These are phyloP conservation scores for Potamarius usumacintae DNA, from an alignment of 2,113 vertebrate genomes.

Conservation along the genomic window DNA sequence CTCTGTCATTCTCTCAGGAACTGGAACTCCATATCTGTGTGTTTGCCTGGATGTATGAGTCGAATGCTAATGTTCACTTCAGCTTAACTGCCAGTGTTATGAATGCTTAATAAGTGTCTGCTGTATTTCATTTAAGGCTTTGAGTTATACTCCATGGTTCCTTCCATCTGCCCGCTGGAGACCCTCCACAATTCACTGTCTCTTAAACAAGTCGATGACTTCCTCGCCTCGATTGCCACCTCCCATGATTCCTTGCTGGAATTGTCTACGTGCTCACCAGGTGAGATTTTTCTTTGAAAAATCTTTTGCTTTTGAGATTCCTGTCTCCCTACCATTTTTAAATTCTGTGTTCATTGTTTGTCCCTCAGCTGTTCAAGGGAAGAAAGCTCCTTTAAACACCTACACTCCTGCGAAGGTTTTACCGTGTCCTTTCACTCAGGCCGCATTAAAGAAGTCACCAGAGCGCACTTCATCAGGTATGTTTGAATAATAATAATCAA, in stretches of 20 bases:
- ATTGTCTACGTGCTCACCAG: constrained; percentile 67
- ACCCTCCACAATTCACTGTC: constrained; percentile 89
- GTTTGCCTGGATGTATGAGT: not conserved
- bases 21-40: constrained; percentile 35
- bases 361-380: constrained; percentile 67
- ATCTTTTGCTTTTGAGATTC: not conserved
- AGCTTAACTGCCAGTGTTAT: not conserved
- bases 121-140: constrained; percentile 66
- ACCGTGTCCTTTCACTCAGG: constrained; percentile 73
- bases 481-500: not conserved
- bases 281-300: not conserved
- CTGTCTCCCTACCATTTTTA: not conserved
- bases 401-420: constrained; percentile 84
- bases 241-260: constrained; percentile 73
- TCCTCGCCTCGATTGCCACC: constrained; percentile 81
- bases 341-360: not conserved
- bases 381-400: constrained; percentile 81
- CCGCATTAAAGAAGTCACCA: constrained; percentile 64
- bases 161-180: constrained; percentile 89
- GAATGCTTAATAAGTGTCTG: not conserved
- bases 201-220: constrained; percentile 90
- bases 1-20: constrained; percentile 45
- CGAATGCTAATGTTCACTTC: not conserved
- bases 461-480: constrained; percentile 58
- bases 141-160: constrained; percentile 91